A percentile compares a stretch with the other conserved stretches of the same genome.
Evolutionary conservation across 1,140 invertebrate species (phyloP).

Genomic region (Diploscapter pachys): DNA sequence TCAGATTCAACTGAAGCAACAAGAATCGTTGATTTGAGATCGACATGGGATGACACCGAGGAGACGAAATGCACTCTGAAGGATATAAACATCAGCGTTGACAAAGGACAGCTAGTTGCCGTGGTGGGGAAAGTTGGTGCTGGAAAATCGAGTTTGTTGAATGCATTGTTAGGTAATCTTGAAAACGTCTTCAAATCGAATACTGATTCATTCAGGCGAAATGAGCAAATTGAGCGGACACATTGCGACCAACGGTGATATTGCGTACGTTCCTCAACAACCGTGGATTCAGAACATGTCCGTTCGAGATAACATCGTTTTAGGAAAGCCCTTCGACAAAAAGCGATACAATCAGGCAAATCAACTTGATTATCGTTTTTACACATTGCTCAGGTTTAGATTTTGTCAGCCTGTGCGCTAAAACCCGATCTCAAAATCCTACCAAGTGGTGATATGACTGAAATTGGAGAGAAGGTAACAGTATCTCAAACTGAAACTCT

Average conservation of each 20-base stretch:
- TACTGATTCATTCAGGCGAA: constrained; percentile 52
- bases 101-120: constrained; percentile 69
- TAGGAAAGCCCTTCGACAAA: constrained; percentile 66
- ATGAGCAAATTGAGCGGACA: constrained; percentile 35
- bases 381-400: constrained; percentile 33
- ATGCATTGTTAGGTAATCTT: constrained; percentile 66
- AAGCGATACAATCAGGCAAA: constrained; percentile 54
- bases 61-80: constrained; percentile 31
- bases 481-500: background rate
- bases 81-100: constrained; percentile 37
- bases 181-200: background rate
- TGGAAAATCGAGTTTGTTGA: constrained; percentile 75
- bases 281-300: constrained; percentile 80
- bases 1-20: constrained; percentile 17
- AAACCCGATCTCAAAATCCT: constrained; percentile 71
- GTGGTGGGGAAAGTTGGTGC: constrained; percentile 75
- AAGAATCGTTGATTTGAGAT: constrained; percentile 25
- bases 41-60: constrained; percentile 22
- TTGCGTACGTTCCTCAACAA: constrained; percentile 58
- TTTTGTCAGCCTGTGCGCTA: constrained; percentile 62
- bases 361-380: background rate
- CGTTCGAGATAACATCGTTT: constrained; percentile 77
- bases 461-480: constrained; percentile 60
- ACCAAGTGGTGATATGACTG: constrained; percentile 69
- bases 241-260: constrained; percentile 27